These are phyloP conservation scores for Gnathonemus echidnorhynchus DNA, from an alignment of 2,113 vertebrate genomes.

Conservation along the genomic window DNA sequence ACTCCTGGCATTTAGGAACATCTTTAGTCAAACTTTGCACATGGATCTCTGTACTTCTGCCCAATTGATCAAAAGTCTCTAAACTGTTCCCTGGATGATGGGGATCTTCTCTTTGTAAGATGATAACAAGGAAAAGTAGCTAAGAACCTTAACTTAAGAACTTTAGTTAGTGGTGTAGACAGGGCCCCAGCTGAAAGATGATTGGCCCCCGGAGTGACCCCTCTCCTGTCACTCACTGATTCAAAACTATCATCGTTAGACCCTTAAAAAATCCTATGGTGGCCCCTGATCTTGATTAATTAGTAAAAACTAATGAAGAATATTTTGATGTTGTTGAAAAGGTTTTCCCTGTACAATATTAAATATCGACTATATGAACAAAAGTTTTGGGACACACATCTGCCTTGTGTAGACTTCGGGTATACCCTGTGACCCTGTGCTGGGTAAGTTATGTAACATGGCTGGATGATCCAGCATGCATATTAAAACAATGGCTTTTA, in stretches of 20 bases:
- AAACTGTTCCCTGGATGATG: background rate
- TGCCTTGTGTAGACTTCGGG: background rate
- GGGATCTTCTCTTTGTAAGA: background rate
- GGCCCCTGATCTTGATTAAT: background rate
- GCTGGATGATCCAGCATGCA: background rate
- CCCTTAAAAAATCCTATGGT: background rate
- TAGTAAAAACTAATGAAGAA: background rate
- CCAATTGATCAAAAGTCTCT: background rate
- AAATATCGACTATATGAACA: background rate
- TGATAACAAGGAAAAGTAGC: background rate
- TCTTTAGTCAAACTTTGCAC: background rate
- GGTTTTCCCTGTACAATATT: background rate
- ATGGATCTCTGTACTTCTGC: background rate
- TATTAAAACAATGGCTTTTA: background rate
- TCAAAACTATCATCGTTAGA: background rate
- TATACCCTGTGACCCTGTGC: background rate
- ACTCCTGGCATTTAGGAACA: background rate
- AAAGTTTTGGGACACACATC: background rate
- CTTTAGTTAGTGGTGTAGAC: background rate
- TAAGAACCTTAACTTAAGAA: background rate
- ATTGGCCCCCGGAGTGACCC: background rate
- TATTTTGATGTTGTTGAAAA: background rate
- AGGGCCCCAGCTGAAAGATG: background rate
- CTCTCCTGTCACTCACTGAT: background rate
- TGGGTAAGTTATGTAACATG: background rate